Evolutionary conservation across 2,888 invertebrate species (phyloP), one percentile per base, ranked within the genome.

Genomic region (Trisateles emortualis): DNA sequence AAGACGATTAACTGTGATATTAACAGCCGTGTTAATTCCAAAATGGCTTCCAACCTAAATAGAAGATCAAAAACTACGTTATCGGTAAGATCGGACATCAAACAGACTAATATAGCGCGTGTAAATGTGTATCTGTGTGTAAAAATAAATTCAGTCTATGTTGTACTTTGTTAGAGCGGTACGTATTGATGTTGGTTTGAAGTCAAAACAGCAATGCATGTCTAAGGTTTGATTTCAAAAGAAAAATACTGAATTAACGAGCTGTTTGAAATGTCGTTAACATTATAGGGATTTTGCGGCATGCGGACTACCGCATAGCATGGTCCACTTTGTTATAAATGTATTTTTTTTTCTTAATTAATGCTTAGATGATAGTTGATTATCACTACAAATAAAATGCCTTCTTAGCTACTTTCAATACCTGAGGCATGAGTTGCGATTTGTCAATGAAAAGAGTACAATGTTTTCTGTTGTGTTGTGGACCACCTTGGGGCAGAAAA

Each of bases 1-100:
- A 35, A 45, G 57, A 32, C 55, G 55, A 68, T 68, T 64, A 68
- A 72, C 48, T 60, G 32, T 46, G 54, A 46, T 72, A 72, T 57
- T 68, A 68, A 68, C 65, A 68, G 57, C 50, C 43, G 43, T 53
- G 45, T 52, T 52, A 68, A 67, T 59, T 44, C 40, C 14, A 54
- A 72, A 64, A 72, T 52, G 61, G 57, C 55, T 13, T 40, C 40
- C 36, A 57, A 24, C 40, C 40, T 30, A 40, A 58, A 52, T 45
- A 22, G 36, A 56, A 64, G 66, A 68, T 68, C 70, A 68, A 68
- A 68, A 54, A 56, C 47, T 51, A 39, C 16, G 52, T 41, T 52
- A 47, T 46, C 49, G 52, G 53, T 40, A 32, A 50, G 49, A 46
- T 42, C 42, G 24, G 19, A 58, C 57, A 72, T 68, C 70, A 68